Evolutionary conservation across 2,113 vertebrate genomes (phyloP), one percentile per base, ranked within the genome.

Genomic region (Mormoops blainvillei): DNA sequence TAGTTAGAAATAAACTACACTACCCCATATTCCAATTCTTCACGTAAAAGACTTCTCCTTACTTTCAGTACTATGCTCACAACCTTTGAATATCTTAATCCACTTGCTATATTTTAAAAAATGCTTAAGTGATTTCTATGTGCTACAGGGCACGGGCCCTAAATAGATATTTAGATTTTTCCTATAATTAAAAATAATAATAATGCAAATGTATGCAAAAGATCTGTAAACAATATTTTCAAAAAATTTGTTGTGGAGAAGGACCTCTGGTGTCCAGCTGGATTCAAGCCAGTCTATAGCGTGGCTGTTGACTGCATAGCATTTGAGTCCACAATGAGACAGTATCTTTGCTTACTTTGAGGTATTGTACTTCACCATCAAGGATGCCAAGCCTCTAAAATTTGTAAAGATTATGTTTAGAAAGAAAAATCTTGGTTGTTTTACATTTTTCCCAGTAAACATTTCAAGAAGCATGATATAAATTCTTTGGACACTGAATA

Each of bases 221-320:
- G 89, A 71, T 96, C 91, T 91, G 61, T 96, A 97, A 94, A 97
- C 67, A 97, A 26, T 87, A 93, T 96, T 98, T 97, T 87, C 63
- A 81, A 77, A 92, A 87, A 87, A 94, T 90, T 70, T 97, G 77
- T 96, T 98, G 87, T 58, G 87, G 81, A 97, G 97, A 98, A 98
- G 95, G 96, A 98, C 93, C 96, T 67, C 97, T 98, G 97, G 95
- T 98, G 98, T 96, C 97, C 96, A 97, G 90, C 68, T 98, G 97
- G 97, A 97, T 97, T 97, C 96, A 87, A 97, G 97, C 97, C 97
- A 98, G 87, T 67, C 74, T 91, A 50, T 68, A 88, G 80, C 82
- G n/a, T 89, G 31, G 36, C 93, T 98, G 43, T 83, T 94, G 83
- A 96, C 93, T 95, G 52, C 70, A 68, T 6, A 97, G 71, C 67